Conservation (phyloP, 2,888 invertebrate species). For the Drosophila buzzatii region DNA sequence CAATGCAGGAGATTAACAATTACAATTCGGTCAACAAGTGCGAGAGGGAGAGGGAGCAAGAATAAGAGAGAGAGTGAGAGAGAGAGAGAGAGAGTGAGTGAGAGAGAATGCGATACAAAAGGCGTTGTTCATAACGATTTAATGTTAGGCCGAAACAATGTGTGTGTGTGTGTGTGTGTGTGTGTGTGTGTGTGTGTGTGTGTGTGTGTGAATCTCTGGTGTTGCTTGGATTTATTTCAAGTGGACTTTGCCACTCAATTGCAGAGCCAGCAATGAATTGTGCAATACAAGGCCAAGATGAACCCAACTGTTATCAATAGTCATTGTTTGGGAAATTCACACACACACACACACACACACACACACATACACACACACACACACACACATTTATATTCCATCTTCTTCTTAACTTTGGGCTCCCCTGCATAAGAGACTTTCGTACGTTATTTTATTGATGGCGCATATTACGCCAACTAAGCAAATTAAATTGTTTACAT, state of each 20-base stretch:
- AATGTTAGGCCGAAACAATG: slow-evolving; percentile 48
- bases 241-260: slow-evolving; percentile 59
- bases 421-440: slow-evolving; percentile 17
- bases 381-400: slow-evolving; percentile 5
- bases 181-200: slow-evolving; percentile 8
- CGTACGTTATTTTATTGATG: slow-evolving; percentile 69
- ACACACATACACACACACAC: slow-evolving; percentile 1
- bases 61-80: no score
- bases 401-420: slow-evolving; percentile 19
- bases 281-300: slow-evolving; percentile 43
- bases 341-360: slow-evolving; percentile 19
- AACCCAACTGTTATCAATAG: slow-evolving; percentile 60
- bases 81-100: not conserved
- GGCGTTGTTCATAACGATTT: slow-evolving; percentile 60
- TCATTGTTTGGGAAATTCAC: slow-evolving; percentile 63
- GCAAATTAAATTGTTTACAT: slow-evolving; percentile 80
- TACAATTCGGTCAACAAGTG: slow-evolving; percentile 64
- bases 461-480: slow-evolving; percentile 80
- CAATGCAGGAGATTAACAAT: slow-evolving; percentile 74
- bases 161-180: not conserved
- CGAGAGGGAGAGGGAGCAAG: not conserved
- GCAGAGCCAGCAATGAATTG: slow-evolving; percentile 40
- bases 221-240: slow-evolving; percentile 61
- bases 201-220: slow-evolving; percentile 5
- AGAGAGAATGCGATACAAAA: slow-evolving; percentile 14